These are phyloP conservation scores for Beaufortia kweichowensis DNA, from an alignment of 2,113 vertebrate genomes.

Conservation along the genomic window DNA sequence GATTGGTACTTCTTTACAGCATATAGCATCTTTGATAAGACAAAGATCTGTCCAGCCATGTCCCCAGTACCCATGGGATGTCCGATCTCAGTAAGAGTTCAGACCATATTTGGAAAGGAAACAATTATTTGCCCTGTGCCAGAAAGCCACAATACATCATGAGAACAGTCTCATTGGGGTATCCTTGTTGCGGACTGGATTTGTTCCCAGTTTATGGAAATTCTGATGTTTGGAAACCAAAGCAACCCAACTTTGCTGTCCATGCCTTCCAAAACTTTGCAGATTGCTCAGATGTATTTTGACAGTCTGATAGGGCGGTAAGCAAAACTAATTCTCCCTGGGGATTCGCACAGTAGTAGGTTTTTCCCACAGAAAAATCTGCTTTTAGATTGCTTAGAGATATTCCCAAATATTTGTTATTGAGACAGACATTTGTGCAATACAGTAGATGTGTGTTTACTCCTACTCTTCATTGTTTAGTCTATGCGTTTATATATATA, in stretches of 20 bases:
- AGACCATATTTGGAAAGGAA: constrained; percentile 72
- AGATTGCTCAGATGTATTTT: constrained; percentile 22
- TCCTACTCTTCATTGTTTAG: neutral
- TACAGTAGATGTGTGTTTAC: neutral
- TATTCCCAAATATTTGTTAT: constrained; percentile 4
- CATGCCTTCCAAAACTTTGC: constrained; percentile 9
- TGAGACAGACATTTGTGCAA: neutral
- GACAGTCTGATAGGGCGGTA: neutral
- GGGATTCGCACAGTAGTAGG: neutral
- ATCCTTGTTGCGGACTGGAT: constrained; percentile 34
- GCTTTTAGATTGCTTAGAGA: neutral
- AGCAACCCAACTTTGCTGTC: constrained; percentile 6
- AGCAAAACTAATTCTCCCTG: constrained; percentile 11
- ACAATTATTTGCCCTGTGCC: constrained; percentile 58
- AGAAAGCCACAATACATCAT: constrained; percentile 39
- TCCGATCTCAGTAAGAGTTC: constrained; percentile 46
- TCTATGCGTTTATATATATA: neutral
- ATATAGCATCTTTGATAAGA: constrained; percentile 2
- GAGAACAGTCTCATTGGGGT: constrained; percentile 32
- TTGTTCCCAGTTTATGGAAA: constrained; percentile 41
- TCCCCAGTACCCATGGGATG: constrained; percentile 30
- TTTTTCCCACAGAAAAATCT: constrained; percentile 5
- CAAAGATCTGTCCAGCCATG: constrained; percentile 14
- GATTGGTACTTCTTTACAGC: neutral
- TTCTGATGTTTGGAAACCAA: constrained; percentile 35